phyloP scores from a whole-genome alignment of 1,140 invertebrate species.

The Drosophila kurseongensis region DNA sequence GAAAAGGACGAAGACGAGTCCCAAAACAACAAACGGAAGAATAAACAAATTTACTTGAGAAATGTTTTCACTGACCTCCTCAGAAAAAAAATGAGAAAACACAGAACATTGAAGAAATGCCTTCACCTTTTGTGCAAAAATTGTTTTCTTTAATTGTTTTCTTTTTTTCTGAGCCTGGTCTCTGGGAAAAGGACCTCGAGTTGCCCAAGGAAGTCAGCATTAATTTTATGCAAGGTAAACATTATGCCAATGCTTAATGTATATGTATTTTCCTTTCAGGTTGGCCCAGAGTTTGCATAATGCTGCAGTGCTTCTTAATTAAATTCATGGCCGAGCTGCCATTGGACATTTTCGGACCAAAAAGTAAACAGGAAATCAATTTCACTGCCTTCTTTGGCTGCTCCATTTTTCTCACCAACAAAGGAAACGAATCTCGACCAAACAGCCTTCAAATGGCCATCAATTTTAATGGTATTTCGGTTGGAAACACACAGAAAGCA shows the following conservation, averaged over 20 bases:
- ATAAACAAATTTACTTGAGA: conserved; percentile 43
- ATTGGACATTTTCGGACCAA: conserved; percentile 50
- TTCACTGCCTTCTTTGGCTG: conserved; percentile 21
- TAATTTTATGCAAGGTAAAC: conserved; percentile 60
- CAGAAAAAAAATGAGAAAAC: not conserved
- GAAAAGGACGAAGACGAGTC: conserved; percentile 5
- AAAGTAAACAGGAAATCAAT: conserved; percentile 74
- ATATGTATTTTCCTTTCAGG: conserved; percentile 31
- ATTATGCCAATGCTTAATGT: conserved; percentile 53
- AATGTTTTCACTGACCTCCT: conserved; percentile 41
- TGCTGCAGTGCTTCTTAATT: conserved; percentile 53
- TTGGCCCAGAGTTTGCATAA: conserved; percentile 34
- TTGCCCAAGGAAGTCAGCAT: conserved; percentile 31
- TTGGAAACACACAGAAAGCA: conserved; percentile 26
- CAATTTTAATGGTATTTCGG: conserved; percentile 55
- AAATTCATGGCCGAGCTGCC: conserved; percentile 54
- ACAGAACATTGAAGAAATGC: conserved; percentile 16
- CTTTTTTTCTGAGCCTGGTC: conserved; percentile 11
- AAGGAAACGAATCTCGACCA: conserved; percentile 19
- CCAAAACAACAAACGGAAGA: conserved; percentile 34
- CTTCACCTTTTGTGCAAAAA: conserved; percentile 45
- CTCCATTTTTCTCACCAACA: conserved; percentile 32
- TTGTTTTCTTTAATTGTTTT: conserved; percentile 59
- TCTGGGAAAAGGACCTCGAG: conserved; percentile 9
- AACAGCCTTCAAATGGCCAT: conserved; percentile 41